Conservation (phyloP, 2,113 vertebrate genomes). For the Stercorarius parasiticus region DNA sequence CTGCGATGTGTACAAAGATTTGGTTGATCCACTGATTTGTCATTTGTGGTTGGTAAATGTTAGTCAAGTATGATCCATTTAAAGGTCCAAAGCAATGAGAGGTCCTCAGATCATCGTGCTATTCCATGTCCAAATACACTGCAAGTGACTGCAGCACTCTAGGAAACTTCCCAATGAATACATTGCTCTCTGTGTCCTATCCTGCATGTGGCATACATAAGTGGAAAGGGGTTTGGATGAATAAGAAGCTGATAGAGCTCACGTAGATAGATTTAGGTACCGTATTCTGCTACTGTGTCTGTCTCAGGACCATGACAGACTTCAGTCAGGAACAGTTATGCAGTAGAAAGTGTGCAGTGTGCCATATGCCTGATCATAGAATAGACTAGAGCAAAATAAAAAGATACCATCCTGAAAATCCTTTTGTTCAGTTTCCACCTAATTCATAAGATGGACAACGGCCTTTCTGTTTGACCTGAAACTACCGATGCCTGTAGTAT, state of each 20-base stretch:
- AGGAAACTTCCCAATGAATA: neutral
- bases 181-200: neutral
- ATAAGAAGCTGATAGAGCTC: neutral
- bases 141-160: neutral
- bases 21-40: neutral
- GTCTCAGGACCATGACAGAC: neutral
- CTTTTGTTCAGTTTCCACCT: neutral
- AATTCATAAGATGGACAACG: neutral
- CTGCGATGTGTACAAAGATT: neutral
- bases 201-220: neutral
- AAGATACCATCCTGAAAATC: neutral
- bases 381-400: neutral
- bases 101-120: neutral
- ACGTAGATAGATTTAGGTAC: neutral
- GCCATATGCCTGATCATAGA: neutral
- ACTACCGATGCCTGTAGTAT: neutral
- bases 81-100: neutral
- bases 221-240: neutral
- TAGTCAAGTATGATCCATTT: neutral
- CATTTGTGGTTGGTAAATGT: neutral
- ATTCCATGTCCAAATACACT: neutral
- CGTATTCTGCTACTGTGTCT: neutral
- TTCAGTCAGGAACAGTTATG: neutral
- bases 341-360: neutral
- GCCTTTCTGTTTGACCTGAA: neutral